Evolutionary conservation across 2,888 invertebrate species (phyloP).

Genomic region (Phalera bucephala): DNA sequence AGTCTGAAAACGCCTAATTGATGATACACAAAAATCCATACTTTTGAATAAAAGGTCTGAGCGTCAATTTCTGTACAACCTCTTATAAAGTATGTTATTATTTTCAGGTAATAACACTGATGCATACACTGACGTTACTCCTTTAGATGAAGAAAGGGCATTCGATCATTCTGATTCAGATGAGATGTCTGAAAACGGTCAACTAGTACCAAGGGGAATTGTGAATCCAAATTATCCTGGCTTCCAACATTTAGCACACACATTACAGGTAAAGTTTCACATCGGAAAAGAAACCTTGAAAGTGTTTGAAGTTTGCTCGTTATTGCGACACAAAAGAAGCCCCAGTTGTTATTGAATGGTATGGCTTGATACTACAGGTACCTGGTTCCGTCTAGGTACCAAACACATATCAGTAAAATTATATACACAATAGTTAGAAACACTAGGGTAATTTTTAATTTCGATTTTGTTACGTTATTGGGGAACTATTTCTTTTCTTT

Average conservation of each 20-base stretch:
- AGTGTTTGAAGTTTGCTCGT: conserved; percentile 40
- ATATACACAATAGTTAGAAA: neutral
- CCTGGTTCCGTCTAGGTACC: conserved; percentile 6
- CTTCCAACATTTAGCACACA: conserved; percentile 91
- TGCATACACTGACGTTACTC: conserved; percentile 60
- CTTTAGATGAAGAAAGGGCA: conserved; percentile 77
- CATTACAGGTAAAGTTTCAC: conserved; percentile 77
- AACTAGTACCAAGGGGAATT: conserved; percentile 85
- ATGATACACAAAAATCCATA: too few species aligned
- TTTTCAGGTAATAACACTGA: conserved; percentile 42
- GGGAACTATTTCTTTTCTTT: too few species aligned
- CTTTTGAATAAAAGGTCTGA: too few species aligned
- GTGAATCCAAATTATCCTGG: conserved; percentile 93
- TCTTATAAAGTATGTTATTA: too few species aligned
- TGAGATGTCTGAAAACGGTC: conserved; percentile 74
- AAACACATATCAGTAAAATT: too few species aligned
- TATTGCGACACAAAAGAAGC: conserved; percentile 44
- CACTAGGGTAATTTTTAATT: too few species aligned
- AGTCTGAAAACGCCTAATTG: too few species aligned
- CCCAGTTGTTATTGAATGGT: conserved; percentile 44
- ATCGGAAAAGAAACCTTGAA: conserved; percentile 39
- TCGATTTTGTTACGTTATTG: too few species aligned
- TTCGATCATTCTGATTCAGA: conserved; percentile 83
- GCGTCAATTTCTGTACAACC: too few species aligned
- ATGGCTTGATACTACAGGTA: conserved; percentile 7